phyloP scores from a whole-genome alignment of 2,888 invertebrate genomes.

The Aspidiotus rigidus region DNA sequence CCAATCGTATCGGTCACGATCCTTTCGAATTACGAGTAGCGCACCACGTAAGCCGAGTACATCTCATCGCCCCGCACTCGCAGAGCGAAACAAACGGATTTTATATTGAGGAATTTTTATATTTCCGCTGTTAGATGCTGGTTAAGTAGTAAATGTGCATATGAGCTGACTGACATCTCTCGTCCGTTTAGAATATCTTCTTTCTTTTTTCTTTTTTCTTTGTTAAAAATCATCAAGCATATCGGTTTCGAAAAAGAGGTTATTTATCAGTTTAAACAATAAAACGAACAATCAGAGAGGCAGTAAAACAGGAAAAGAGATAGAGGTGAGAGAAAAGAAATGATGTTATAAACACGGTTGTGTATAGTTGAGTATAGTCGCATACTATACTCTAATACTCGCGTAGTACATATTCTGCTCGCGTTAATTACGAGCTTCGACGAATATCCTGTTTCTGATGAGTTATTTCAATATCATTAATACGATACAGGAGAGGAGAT shows the following conservation, averaged over 20 bases:
- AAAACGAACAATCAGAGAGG: neutral
- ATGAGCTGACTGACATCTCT: slow-evolving; percentile 14
- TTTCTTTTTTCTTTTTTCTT: slow-evolving; percentile 8
- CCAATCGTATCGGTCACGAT: no score
- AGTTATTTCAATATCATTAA: slow-evolving; percentile 17
- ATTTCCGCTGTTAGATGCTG: slow-evolving; percentile 13
- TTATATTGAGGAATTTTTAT: slow-evolving; percentile 9
- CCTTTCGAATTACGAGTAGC: no score
- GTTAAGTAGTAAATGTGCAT: slow-evolving; percentile 26
- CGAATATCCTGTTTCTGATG: slow-evolving; percentile 21
- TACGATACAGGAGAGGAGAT: neutral
- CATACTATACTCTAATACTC: neutral
- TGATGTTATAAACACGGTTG: no score
- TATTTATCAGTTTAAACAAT: slow-evolving; percentile 5
- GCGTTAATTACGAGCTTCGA: slow-evolving; percentile 23
- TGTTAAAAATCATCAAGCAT: slow-evolving; percentile 30
- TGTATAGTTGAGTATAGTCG: no score
- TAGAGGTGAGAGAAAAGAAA: slow-evolving; percentile 1
- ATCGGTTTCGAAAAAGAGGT: slow-evolving; percentile 25
- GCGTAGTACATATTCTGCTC: neutral
- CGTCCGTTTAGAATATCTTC: neutral
- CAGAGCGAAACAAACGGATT: no score
- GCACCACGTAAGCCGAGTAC: no score
- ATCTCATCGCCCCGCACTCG: no score
- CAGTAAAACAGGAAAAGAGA: slow-evolving; percentile 3